Base-by-base conservation (phyloP, 2,113 vertebrate genomes). In the Cavia aperea region DNA sequence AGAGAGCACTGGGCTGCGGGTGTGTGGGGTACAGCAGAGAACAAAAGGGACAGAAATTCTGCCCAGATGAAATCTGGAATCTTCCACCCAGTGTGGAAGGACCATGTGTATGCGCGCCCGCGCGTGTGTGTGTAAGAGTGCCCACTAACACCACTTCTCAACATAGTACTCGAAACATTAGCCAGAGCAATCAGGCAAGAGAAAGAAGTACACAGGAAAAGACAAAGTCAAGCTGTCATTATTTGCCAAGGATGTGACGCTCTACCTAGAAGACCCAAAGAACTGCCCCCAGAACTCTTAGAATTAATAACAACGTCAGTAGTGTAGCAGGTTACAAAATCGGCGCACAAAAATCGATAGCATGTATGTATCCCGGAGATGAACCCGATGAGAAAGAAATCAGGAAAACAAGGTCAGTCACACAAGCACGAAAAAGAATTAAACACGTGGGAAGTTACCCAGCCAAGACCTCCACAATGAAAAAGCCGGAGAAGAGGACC, bases 21-120 rank as follows among this genome's bases (percentile, higher is more conserved):
- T 7, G 2, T 18, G 33, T 36, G 29, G 26, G 24, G 19, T 0
- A 4, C 21, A 26, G 56, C 60, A 39, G 7, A 26, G 49, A 16
- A 43, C 1, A 24, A 60, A 12, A 33, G n/a, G 36, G 83, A 77
- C 39, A 19, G 46, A 1, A 33, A 49, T 43, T 72, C 62, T 21
- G 46, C 19, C 11, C 39, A 68, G 7, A 3, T 8, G 2, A 13
- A 49, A 46, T n/a, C 84, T 79, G 2, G 16, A 49, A 46, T n/a
- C 84, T 79, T 43, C 65, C 46, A 36, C 81, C 39, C 54, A 6
- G 12, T 12, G 1, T n/a, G 43, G 33, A n/a, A 46, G 43, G 33
- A n/a, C 56, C 18, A 23, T 12, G 31, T 3, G 33, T 18, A 7
- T 46, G n/a, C n/a, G 73, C 12, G 21, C 4, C 19, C 7, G 31